phyloP scores from a whole-genome alignment of 1,140 invertebrate genomes.

The Papilio dardanus region DNA sequence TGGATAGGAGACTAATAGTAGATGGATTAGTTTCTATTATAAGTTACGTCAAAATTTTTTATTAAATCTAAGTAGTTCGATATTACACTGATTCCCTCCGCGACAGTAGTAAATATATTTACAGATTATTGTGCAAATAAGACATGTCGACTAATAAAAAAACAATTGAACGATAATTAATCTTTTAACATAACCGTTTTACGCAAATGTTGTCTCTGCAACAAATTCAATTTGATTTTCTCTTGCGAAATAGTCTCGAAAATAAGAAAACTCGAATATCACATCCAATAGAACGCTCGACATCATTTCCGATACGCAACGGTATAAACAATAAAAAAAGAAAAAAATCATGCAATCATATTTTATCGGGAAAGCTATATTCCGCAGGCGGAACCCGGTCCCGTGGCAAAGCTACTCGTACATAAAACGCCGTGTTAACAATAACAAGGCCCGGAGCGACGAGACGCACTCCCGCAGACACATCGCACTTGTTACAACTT shows the following conservation, averaged over 20 bases:
- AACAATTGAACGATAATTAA: not conserved
- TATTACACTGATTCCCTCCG: too few species aligned
- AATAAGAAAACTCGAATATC: constrained; percentile 13
- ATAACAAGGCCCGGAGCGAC: constrained; percentile 47
- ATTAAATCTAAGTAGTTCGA: too few species aligned
- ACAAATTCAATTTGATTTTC: not conserved
- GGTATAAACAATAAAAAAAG: constrained; percentile 63
- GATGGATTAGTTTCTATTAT: not conserved
- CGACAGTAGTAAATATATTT: too few species aligned
- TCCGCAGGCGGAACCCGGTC: constrained; percentile 54
- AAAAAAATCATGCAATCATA: constrained; percentile 63
- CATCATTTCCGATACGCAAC: constrained; percentile 34
- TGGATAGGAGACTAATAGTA: not conserved
- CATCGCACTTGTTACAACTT: constrained; percentile 40
- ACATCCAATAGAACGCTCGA: not conserved
- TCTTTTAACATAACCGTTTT: not conserved
- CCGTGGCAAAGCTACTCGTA: constrained; percentile 43
- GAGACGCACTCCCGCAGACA: constrained; percentile 32
- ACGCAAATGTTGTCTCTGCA: not conserved
- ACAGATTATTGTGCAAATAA: not conserved
- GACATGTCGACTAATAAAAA: not conserved
- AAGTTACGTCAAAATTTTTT: not conserved
- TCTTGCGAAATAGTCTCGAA: not conserved
- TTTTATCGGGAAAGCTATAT: constrained; percentile 71
- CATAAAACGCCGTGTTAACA: constrained; percentile 66